Conservation (phyloP, 1,140 invertebrate species). For the Bacillus rossius region DNA sequence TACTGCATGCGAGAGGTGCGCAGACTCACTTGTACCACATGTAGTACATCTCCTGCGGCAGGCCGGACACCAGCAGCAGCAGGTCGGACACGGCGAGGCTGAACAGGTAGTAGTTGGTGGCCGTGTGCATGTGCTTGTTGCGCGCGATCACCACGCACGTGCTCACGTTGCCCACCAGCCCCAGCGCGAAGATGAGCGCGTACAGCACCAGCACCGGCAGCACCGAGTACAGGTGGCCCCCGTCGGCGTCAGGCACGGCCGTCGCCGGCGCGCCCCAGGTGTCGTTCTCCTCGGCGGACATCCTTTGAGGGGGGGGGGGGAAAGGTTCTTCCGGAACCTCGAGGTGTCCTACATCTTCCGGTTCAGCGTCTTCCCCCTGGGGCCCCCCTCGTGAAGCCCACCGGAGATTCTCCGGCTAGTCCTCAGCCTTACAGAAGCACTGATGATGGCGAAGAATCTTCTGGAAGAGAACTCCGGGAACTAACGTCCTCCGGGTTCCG, state of each 20-base stretch:
- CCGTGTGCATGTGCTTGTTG: conserved; percentile 88
- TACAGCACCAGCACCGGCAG: conserved; percentile 79
- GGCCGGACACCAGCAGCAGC: conserved; percentile 70
- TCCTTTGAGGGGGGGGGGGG: no score
- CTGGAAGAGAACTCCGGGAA: no score
- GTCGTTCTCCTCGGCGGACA: background rate
- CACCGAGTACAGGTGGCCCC: conserved; percentile 64
- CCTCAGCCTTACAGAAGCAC: no score
- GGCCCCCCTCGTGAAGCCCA: no score
- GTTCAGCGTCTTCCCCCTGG: no score
- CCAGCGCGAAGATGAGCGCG: conserved; percentile 74
- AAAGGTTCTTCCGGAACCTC: no score
- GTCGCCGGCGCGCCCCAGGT: background rate
- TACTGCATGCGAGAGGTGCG: no score
- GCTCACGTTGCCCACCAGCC: conserved; percentile 84
- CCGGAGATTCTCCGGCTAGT: no score
- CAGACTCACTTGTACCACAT: conserved; percentile 57
- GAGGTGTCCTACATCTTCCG: no score
- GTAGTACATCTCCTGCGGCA: conserved; percentile 79
- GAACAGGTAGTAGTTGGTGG: conserved; percentile 92
- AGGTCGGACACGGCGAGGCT: conserved; percentile 86
- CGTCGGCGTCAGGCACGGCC: conserved; percentile 31
- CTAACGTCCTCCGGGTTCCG: no score
- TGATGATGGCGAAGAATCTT: no score
- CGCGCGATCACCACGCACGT: conserved; percentile 89